Percentiles rank a stretch among this genome's conserved stretches.
Conservation (phyloP, 2,797 vertebrate species). For the Cyprinodon diabolis region DNA sequence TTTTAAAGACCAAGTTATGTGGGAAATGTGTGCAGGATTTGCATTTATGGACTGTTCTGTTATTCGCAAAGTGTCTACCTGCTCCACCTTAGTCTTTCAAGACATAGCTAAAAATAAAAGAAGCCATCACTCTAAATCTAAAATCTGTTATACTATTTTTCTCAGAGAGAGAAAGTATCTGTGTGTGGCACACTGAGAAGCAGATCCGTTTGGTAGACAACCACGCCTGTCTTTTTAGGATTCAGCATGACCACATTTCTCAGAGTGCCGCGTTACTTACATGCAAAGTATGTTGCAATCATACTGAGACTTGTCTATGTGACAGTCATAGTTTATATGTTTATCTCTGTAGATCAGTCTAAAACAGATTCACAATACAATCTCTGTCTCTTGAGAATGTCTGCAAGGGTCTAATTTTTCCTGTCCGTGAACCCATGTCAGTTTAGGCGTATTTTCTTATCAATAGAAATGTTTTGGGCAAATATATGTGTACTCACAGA, state of each 20-base stretch:
- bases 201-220: constrained; percentile 14
- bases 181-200: constrained; percentile 4
- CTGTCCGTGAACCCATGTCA: constrained; percentile 29
- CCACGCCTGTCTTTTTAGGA: constrained; percentile 50
- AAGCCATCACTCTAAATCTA: constrained; percentile 8
- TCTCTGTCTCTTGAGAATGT: constrained; percentile 57
- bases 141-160: constrained; percentile 9
- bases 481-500: constrained; percentile 34
- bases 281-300: constrained; percentile 48
- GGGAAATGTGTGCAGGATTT: constrained; percentile 18
- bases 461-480: constrained; percentile 27
- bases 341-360: constrained; percentile 61
- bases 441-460: constrained; percentile 26
- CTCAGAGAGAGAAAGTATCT: constrained; percentile 15
- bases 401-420: constrained; percentile 44
- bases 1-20: constrained; percentile 34
- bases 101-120: constrained; percentile 25
- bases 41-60: constrained; percentile 29
- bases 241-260: constrained; percentile 37
- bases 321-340: constrained; percentile 48
- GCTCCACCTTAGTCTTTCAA: constrained; percentile 3
- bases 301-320: constrained; percentile 44
- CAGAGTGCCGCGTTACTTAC: constrained; percentile 31
- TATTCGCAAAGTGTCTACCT: constrained; percentile 23
- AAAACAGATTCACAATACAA: constrained; percentile 58